phyloP scores from a whole-genome alignment of 2,888 invertebrate species.

The Catocala nupta region DNA sequence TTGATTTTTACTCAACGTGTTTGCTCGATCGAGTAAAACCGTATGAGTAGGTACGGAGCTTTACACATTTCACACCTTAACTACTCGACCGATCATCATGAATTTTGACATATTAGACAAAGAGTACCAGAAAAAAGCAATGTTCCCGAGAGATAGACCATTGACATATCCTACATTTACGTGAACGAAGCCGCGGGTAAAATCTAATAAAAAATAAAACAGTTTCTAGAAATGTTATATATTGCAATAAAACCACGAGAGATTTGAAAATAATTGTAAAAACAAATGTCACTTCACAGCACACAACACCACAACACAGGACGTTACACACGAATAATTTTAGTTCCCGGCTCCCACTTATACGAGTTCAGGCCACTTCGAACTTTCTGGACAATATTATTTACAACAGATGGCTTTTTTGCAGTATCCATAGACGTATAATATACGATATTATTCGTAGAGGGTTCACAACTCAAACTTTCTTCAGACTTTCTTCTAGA shows the following conservation, averaged over 20 bases:
- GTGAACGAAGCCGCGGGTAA: too few species aligned
- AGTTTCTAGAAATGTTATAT: neutral
- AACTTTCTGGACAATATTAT: conserved; percentile 56
- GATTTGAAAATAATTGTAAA: neutral
- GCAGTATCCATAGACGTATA: conserved; percentile 66
- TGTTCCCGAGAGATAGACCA: neutral
- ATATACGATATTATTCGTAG: conserved; percentile 67
- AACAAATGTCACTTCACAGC: conserved; percentile 52
- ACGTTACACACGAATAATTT: conserved; percentile 70
- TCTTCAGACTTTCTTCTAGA: conserved; percentile 57
- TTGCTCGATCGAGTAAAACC: too few species aligned
- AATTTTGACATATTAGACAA: too few species aligned
- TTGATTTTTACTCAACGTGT: too few species aligned
- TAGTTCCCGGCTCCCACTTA: conserved; percentile 78
- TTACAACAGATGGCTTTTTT: conserved; percentile 58
- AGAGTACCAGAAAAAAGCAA: too few species aligned
- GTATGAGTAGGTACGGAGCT: too few species aligned
- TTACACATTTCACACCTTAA: too few species aligned
- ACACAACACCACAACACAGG: conserved; percentile 26
- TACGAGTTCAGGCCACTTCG: conserved; percentile 58
- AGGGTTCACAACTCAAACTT: conserved; percentile 64
- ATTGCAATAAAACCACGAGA: conserved; percentile 27
- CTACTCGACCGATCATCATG: too few species aligned
- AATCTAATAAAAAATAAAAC: neutral
- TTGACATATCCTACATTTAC: neutral